Evolutionary conservation across 2,113 vertebrate species (phyloP).

Genomic region (Camarhynchus parvulus): DNA sequence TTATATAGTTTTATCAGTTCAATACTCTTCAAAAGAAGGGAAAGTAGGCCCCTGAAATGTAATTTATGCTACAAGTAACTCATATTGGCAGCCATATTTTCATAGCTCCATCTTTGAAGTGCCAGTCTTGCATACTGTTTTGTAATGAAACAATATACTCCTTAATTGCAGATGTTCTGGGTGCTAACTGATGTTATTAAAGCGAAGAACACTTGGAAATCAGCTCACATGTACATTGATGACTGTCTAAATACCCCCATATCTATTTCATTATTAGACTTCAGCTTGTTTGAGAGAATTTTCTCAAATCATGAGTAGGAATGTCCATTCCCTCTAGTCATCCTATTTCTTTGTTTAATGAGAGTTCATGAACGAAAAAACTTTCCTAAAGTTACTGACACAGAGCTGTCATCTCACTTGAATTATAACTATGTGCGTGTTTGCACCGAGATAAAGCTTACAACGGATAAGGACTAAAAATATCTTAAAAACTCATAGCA

Average conservation of each 20-base stretch:
- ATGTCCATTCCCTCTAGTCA: background rate
- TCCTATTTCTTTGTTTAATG: background rate
- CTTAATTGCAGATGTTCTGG: background rate
- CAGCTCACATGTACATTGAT: background rate
- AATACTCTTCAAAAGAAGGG: background rate
- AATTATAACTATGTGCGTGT: background rate
- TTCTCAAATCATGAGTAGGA: background rate
- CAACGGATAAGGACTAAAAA: background rate
- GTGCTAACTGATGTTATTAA: background rate
- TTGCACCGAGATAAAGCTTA: background rate
- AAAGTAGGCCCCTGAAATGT: background rate
- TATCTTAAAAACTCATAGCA: background rate
- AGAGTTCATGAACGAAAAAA: background rate
- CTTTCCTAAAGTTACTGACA: background rate
- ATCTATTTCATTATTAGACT: background rate
- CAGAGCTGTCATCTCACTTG: background rate
- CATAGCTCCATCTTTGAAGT: background rate
- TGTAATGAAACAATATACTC: background rate
- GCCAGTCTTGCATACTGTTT: background rate
- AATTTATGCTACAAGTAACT: background rate
- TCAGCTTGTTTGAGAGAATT: background rate
- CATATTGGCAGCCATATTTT: background rate
- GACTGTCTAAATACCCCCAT: background rate
- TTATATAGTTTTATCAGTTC: background rate
- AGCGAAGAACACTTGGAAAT: background rate